Evolutionary conservation across 2,113 vertebrate genomes (phyloP), one percentile per base, ranked within the genome.

Genomic region (Recurvirostra avosetta): DNA sequence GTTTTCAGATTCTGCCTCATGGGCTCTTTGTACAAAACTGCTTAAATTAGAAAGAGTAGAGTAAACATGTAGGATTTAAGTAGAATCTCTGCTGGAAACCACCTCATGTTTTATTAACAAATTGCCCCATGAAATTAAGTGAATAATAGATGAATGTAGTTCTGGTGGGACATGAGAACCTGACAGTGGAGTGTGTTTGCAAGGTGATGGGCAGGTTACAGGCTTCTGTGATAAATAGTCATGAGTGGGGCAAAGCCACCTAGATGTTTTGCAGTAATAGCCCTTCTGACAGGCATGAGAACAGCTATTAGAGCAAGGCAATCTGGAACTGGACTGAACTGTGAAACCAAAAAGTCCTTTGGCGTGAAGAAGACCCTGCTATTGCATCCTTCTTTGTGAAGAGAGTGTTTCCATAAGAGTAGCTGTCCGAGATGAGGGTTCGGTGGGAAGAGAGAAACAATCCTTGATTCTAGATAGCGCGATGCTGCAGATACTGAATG

Each of bases 21-120:
- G 70, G 88, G 63, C 26, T 78, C 23, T 73, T 63, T 68, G 36
- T 75, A 87, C 62, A 87, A 79, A 94, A 77, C 85, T 79, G 78
- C 81, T 66, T 68, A 70, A 92, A 90, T 75, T 68, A 88, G 49
- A 78, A 84, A 79, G 68, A 80, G 47, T 22, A 77, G 65, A 81
- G 43, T 61, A 94, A 95, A 96, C 65, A 56, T 65, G 49, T 40
- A 88, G 85, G 41, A 59, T 84, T 95, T 66, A 70, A 95, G 61
- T 32, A 3, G 6, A 94, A 73, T 70, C 78, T 90, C 72, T 82
- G 65, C 78, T 96, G 89, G 68, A 94, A 96, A 82, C 45, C 45
- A 63, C n/a, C 58, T 95, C 15, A 73, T 94, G 49, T 73, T 94
- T 90, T 92, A 90, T 94, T 93, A 86, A 96, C 56, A 53, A 92